Evolutionary conservation across 2,797 vertebrate species (phyloP), one percentile per base, ranked within the genome.

Genomic region (Orientallactaga sibirica): DNA sequence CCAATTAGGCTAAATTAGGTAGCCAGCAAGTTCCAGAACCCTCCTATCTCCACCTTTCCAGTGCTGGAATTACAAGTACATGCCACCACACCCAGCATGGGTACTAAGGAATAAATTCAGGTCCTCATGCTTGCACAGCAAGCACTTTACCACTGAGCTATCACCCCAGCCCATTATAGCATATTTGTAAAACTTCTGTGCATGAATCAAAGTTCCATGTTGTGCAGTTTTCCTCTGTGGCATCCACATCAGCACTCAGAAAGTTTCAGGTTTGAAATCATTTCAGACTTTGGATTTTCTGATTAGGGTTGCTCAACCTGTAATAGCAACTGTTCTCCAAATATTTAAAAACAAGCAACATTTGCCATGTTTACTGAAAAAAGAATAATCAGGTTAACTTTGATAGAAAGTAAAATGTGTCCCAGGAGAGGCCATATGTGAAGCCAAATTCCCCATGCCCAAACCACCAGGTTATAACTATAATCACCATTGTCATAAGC

Each of bases 341-440:
- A 68, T 70, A 91, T 70, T 79, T 88, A 27, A 88, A 75, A 92
- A 85, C 4, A 15, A 92, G 67, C 8, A 29, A 15, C 76, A 25
- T 70, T 85, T 33, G 67, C 27, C 71, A 41, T 55, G 87, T n/a
- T 62, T 25, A 80, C 29, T 24, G 61, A 73, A 88, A 77, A 83
- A 91, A 78, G 75, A 86, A 84, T 71, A 82, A 81, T 71, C 62
- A 81, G 66, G 7, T 61, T 61, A 90, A 25, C 73, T 94, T 67
- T 90, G 48, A 74, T 52, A 90, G 48, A 89, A 90, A 94, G 91
- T 66, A 73, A 76, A 75, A 88, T 22, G 33, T 29, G 33, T 89
- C 62, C 22, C 33, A 37, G 22, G 10, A 25, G 25, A 67, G 66
- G 62, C 7, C 62, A 58, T 58, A 16, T 58, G 55, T 58, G 16